Percentiles rank a stretch among this genome's conserved stretches.
These are phyloP conservation scores for Pseudomyrmex dendroicus DNA, from an alignment of 1,140 invertebrate genomes.

Conservation along the genomic window DNA sequence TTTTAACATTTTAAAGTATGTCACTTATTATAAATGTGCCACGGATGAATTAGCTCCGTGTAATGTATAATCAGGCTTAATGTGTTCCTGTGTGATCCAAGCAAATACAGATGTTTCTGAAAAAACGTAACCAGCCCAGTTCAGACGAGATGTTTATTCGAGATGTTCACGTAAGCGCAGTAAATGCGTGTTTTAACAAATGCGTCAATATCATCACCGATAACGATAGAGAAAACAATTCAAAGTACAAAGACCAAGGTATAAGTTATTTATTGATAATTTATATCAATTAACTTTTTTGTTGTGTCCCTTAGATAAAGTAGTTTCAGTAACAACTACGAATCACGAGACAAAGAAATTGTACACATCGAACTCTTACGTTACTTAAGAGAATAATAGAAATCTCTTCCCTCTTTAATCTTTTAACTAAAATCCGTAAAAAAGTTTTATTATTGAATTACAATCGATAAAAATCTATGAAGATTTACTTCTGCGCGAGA, in stretches of 20 bases:
- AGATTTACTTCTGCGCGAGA: too few relatives aligned
- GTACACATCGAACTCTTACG: not conserved
- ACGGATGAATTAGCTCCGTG: too few relatives aligned
- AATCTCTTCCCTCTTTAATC: too few relatives aligned
- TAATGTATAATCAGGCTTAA: too few relatives aligned
- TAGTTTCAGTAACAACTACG: not conserved
- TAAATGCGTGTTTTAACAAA: slow-evolving; percentile 11
- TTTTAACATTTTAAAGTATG: not conserved
- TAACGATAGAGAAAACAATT: not conserved
- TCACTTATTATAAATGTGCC: too few relatives aligned
- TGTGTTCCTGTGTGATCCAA: not conserved
- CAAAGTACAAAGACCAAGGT: not conserved
- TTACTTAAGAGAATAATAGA: too few relatives aligned
- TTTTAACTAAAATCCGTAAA: too few relatives aligned
- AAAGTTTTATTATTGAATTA: too few relatives aligned
- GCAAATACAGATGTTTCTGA: slow-evolving; percentile 66
- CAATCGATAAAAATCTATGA: too few relatives aligned
- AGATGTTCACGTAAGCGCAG: not conserved
- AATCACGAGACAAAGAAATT: slow-evolving; percentile 1
- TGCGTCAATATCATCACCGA: not conserved
- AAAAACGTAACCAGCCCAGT: slow-evolving; percentile 13
- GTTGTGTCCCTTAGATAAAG: not conserved
- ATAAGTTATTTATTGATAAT: slow-evolving; percentile 26
- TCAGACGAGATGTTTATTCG: slow-evolving; percentile 1
- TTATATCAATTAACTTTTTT: slow-evolving; percentile 40